Evolutionary conservation across 2,113 vertebrate species (phyloP).

Genomic region (Chaetodon trifascialis): DNA sequence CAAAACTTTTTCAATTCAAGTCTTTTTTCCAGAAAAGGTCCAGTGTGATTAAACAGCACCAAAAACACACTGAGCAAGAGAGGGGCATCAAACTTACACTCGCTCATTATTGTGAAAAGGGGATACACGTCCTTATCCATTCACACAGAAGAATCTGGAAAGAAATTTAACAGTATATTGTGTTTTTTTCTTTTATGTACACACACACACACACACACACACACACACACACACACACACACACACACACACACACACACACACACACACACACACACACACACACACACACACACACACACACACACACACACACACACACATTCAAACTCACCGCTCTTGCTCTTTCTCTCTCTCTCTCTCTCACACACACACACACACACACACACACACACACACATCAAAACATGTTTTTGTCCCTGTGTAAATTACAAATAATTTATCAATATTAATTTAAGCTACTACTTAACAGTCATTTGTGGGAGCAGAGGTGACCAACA

Average conservation of each 20-base stretch:
- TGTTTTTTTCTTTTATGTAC: slow-evolving; percentile 62
- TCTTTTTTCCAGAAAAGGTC: slow-evolving; percentile 82
- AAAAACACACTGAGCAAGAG: slow-evolving; percentile 76
- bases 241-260: slow-evolving; percentile 71
- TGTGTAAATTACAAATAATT: slow-evolving; percentile 87
- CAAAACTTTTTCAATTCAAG: slow-evolving; percentile 72
- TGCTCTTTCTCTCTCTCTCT: slow-evolving; percentile 8
- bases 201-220: slow-evolving; percentile 61
- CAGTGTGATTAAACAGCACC: slow-evolving; percentile 86
- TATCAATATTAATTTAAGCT: slow-evolving; percentile 84
- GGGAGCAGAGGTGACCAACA: slow-evolving; percentile 78
- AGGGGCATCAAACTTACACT: slow-evolving; percentile 59
- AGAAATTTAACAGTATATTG: slow-evolving; percentile 77
- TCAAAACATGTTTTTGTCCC: slow-evolving; percentile 68
- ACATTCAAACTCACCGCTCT: slow-evolving; percentile 57
- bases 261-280: slow-evolving; percentile 63
- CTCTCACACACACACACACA: neutral
- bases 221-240: slow-evolving; percentile 71
- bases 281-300: slow-evolving; percentile 76
- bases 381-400: slow-evolving; percentile 25
- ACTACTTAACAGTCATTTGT: slow-evolving; percentile 86
- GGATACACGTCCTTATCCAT: slow-evolving; percentile 41
- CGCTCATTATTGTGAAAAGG: slow-evolving; percentile 56
- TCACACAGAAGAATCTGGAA: slow-evolving; percentile 74
- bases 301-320: slow-evolving; percentile 65